These are phyloP conservation scores for Bactericera cockerelli DNA, from an alignment of 1,140 invertebrate genomes.

Conservation along the genomic window DNA sequence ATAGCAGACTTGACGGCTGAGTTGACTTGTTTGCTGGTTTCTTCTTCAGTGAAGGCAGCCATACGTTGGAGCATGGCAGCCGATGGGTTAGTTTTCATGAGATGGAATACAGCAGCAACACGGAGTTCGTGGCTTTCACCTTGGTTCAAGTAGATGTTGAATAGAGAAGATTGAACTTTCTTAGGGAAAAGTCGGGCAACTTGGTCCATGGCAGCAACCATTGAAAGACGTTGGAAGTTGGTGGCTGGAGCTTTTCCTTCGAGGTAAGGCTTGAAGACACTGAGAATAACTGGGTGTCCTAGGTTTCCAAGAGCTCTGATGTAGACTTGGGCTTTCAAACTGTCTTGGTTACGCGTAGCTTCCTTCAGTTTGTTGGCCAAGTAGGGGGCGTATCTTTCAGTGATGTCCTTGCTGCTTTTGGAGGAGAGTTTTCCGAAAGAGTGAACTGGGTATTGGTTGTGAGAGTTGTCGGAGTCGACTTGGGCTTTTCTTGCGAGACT, in stretches of 20 bases:
- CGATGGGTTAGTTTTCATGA: constrained; percentile 40
- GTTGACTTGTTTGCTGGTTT: constrained; percentile 41
- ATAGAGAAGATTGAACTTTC: constrained; percentile 37
- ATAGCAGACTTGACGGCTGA: constrained; percentile 42
- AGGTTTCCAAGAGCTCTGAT: constrained; percentile 44
- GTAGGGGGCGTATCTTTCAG: constrained; percentile 38
- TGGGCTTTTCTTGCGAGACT: constrained; percentile 38
- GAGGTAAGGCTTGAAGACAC: constrained; percentile 45
- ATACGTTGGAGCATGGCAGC: constrained; percentile 44
- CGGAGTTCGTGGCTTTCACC: constrained; percentile 44
- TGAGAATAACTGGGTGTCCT: constrained; percentile 39
- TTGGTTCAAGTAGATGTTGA: constrained; percentile 46
- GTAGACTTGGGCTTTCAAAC: constrained; percentile 37
- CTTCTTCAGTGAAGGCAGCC: constrained; percentile 45
- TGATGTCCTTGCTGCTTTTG: constrained; percentile 32
- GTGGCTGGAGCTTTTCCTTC: constrained; percentile 36
- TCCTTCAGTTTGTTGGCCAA: constrained; percentile 33
- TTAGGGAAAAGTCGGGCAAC: constrained; percentile 33
- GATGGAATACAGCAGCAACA: constrained; percentile 39
- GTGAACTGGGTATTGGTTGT: constrained; percentile 42
- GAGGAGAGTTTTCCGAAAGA: constrained; percentile 36
- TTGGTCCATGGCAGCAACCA: constrained; percentile 37
- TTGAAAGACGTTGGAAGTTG: constrained; percentile 41
- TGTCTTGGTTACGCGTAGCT: constrained; percentile 34
- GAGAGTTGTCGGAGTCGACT: constrained; percentile 34